Evolutionary conservation across 2,797 vertebrate genomes (phyloP).

Genomic region (Catamblyrhynchus diadema): DNA sequence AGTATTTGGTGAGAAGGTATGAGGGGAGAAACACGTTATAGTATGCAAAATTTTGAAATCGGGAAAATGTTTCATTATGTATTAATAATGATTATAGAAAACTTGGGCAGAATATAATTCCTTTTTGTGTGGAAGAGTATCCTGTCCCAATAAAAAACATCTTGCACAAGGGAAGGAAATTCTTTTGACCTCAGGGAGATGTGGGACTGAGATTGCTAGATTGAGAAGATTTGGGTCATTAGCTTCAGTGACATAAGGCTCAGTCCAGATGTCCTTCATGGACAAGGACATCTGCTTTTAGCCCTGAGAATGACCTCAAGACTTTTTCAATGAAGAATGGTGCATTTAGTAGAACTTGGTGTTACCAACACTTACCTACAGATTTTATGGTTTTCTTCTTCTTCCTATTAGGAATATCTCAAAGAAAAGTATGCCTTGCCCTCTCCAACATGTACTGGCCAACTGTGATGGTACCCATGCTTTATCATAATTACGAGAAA

Average conservation of each 20-base stretch:
- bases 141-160: not conserved
- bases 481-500: not conserved
- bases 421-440: not conserved
- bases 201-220: not conserved
- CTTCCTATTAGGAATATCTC: not conserved
- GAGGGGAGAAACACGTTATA: rapidly evolving
- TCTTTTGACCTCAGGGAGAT: not conserved
- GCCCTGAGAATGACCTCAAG: not conserved
- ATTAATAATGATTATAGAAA: not conserved
- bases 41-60: not conserved
- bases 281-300: not conserved
- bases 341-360: not conserved
- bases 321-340: not conserved
- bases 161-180: not conserved
- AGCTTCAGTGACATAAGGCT: not conserved
- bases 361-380: not conserved
- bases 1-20: not conserved
- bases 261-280: not conserved
- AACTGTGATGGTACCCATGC: not conserved
- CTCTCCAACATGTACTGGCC: not conserved
- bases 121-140: not conserved
- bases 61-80: not conserved
- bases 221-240: not conserved
- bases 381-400: not conserved
- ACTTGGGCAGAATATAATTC: not conserved